These are phyloP conservation scores for Agrypnus murinus DNA, from an alignment of 2,888 invertebrate species.

Conservation along the genomic window DNA sequence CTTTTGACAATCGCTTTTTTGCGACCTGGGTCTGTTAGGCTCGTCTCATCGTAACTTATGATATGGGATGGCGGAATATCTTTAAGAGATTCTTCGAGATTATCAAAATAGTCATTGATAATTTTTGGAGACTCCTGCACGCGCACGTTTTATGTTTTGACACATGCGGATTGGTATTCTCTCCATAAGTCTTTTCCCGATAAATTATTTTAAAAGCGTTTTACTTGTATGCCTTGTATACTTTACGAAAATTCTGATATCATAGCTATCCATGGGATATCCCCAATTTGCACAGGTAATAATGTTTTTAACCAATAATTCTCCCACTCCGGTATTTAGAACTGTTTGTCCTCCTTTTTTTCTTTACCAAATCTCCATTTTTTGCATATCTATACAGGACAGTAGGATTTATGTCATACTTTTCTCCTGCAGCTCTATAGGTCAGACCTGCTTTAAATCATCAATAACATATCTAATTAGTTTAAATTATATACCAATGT, in stretches of 20 bases:
- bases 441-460: too few relatives aligned
- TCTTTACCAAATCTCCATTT: too few relatives aligned
- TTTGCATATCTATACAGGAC: too few relatives aligned
- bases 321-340: constrained; percentile 13
- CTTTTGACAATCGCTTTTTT: not conserved
- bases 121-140: not conserved
- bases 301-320: constrained; percentile 18
- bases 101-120: constrained; percentile 62
- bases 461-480: constrained; percentile 2
- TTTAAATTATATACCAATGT: too few relatives aligned
- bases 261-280: constrained; percentile 17
- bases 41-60: not conserved
- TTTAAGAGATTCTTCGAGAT: constrained; percentile 70
- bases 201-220: too few relatives aligned
- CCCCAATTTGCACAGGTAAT: constrained; percentile 27
- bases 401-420: too few relatives aligned
- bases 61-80: constrained; percentile 8
- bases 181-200: not conserved
- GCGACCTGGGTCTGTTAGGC: not conserved
- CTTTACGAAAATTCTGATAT: constrained; percentile 11
- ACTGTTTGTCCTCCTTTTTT: too few relatives aligned
- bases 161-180: not conserved
- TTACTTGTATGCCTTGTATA: too few relatives aligned
- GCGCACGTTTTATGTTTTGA: constrained; percentile 1
- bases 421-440: too few relatives aligned